phyloP scores from a whole-genome alignment of 2,113 vertebrate species.

The Poicephalus meyeri region DNA sequence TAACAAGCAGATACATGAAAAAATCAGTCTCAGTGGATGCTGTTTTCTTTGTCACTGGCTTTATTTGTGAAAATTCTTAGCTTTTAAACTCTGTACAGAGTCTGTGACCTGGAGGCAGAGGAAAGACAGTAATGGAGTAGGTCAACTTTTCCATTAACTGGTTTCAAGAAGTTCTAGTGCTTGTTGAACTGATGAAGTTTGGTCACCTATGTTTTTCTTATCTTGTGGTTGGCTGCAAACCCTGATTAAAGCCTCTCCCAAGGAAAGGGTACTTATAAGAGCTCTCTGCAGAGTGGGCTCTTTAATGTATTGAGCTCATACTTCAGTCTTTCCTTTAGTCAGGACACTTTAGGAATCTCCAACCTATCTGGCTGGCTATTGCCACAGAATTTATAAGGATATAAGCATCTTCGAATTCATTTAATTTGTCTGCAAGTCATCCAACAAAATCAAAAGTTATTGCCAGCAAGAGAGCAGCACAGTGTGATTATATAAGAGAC shows the following conservation, averaged over 20 bases:
- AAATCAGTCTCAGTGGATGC: background rate
- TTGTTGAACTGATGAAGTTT: background rate
- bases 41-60: conserved; percentile 15
- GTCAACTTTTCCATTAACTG: background rate
- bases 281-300: background rate
- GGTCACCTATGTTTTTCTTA: background rate
- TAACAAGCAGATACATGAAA: conserved; percentile 14
- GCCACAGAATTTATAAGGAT: background rate
- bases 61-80: conserved; percentile 40
- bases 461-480: background rate
- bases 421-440: background rate
- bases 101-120: background rate
- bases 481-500: background rate
- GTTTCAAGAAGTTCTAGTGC: background rate
- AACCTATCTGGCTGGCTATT: background rate
- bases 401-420: background rate
- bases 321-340: background rate
- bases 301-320: background rate
- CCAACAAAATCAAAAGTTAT: background rate
- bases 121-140: background rate
- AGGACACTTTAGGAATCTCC: background rate
- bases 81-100: conserved; percentile 1
- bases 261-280: background rate
- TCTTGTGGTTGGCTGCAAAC: background rate
- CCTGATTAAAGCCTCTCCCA: background rate